Conservation (phyloP, 2,797 vertebrate genomes). For the Enteromius treurensis region DNA sequence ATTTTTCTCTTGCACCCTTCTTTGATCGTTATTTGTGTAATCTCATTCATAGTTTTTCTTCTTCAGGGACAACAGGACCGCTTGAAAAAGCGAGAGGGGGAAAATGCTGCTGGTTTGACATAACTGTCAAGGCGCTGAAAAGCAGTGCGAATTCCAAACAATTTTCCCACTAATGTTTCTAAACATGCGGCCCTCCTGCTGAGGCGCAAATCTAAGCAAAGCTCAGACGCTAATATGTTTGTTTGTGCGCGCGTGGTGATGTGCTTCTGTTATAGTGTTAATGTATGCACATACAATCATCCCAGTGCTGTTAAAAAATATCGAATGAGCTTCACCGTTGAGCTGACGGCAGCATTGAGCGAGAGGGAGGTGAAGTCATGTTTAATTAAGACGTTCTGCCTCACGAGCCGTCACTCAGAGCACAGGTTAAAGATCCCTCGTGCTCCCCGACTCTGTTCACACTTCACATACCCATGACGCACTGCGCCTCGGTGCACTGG, state of each 20-base stretch:
- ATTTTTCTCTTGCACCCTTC: slow-evolving; percentile 51
- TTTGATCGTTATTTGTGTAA: slow-evolving; percentile 66
- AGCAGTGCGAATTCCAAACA: slow-evolving; percentile 73
- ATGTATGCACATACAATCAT: slow-evolving; percentile 59
- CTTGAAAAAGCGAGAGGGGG: slow-evolving; percentile 56
- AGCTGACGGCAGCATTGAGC: slow-evolving; percentile 47
- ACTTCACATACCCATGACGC: slow-evolving; percentile 55
- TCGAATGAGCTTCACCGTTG: slow-evolving; percentile 69
- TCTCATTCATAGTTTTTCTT: slow-evolving; percentile 62
- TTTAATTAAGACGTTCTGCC: slow-evolving; percentile 65
- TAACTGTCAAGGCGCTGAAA: slow-evolving; percentile 75
- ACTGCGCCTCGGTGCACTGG: slow-evolving; percentile 46
- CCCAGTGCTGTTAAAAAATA: slow-evolving; percentile 74
- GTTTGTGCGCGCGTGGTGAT: slow-evolving; percentile 69
- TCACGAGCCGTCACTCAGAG: slow-evolving; percentile 63
- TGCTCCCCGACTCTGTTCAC: slow-evolving; percentile 59
- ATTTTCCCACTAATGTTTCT: slow-evolving; percentile 78
- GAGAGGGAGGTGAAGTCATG: slow-evolving; percentile 60
- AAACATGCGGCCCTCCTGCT: slow-evolving; percentile 75
- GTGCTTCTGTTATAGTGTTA: slow-evolving; percentile 24
- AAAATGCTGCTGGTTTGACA: slow-evolving; percentile 70
- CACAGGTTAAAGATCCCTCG: slow-evolving; percentile 62
- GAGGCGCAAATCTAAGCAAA: slow-evolving; percentile 70
- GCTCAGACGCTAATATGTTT: slow-evolving; percentile 75
- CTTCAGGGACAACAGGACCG: slow-evolving; percentile 56